A percentile compares a stretch with the other conserved stretches of the same genome.
Evolutionary conservation across 2,113 vertebrate genomes (phyloP).

Genomic region (Cynopterus brachyotis): DNA sequence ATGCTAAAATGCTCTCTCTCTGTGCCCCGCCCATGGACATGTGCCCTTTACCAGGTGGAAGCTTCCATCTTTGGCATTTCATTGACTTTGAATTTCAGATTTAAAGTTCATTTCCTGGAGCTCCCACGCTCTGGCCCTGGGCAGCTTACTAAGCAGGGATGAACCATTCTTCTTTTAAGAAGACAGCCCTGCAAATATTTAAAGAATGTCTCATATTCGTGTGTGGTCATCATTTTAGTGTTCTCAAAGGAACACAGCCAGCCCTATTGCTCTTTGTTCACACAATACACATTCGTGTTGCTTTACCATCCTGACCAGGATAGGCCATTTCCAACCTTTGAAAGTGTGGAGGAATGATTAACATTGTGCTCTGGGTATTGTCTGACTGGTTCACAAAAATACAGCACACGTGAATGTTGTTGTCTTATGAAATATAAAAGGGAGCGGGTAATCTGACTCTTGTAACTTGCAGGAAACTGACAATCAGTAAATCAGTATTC

Average conservation of each 20-base stretch:
- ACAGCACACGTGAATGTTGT: background rate
- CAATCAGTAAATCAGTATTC: background rate
- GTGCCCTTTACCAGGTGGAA: background rate
- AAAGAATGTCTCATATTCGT: background rate
- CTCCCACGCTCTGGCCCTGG: background rate
- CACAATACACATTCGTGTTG: accelerated
- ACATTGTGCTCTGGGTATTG: accelerated
- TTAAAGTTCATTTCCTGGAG: background rate
- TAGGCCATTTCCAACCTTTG: background rate
- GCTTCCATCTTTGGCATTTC: background rate
- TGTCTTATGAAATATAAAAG: background rate
- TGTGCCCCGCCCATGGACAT: accelerated
- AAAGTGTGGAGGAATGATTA: too few relatives aligned
- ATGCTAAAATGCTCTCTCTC: background rate
- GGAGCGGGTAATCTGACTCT: too few relatives aligned
- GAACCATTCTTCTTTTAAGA: background rate
- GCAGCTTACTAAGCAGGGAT: background rate
- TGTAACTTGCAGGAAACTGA: background rate
- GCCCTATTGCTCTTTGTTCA: background rate
- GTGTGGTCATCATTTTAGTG: background rate
- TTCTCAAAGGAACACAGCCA: background rate
- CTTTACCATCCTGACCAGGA: background rate
- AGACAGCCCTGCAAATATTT: background rate
- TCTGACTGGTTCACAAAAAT: background rate
- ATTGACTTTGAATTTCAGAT: background rate